These are phyloP conservation scores for Macrosoma leucophasiata DNA, from an alignment of 2,888 invertebrate genomes.

Conservation along the genomic window DNA sequence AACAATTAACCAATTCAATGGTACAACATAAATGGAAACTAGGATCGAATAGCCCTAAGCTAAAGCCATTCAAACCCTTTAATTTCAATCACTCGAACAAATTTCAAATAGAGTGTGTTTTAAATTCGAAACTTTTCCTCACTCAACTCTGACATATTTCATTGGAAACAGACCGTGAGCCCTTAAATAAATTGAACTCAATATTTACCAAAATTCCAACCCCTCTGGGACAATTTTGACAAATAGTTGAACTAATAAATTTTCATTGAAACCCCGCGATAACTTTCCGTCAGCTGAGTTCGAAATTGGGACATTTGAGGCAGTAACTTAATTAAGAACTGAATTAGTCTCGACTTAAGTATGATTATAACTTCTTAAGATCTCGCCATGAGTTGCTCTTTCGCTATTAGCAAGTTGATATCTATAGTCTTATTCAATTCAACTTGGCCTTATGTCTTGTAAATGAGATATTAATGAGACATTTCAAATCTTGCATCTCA, in stretches of 20 bases:
- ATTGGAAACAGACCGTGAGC: constrained; percentile 29
- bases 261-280: constrained; percentile 66
- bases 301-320: constrained; percentile 58
- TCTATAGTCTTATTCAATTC: too few species aligned
- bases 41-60: too few species aligned
- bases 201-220: constrained; percentile 58
- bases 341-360: constrained; percentile 63
- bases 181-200: constrained; percentile 57
- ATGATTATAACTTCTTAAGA: constrained; percentile 62
- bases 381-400: too few species aligned
- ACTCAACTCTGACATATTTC: constrained; percentile 29
- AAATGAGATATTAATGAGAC: too few species aligned
- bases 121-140: constrained; percentile 28
- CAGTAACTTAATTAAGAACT: constrained; percentile 69
- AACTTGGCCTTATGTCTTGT: too few species aligned
- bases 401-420: too few species aligned
- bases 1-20: too few species aligned
- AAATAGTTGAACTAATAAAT: constrained; percentile 72
- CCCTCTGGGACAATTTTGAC: constrained; percentile 68
- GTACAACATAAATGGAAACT: too few species aligned
- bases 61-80: too few species aligned
- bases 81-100: too few species aligned
- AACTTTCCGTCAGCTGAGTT: constrained; percentile 60
- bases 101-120: constrained; percentile 29
- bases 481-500: too few species aligned